Percentiles rank a stretch among this genome's conserved stretches.
These are phyloP conservation scores for Belonocnema kinseyi DNA, from an alignment of 1,140 invertebrate species.

Conservation along the genomic window DNA sequence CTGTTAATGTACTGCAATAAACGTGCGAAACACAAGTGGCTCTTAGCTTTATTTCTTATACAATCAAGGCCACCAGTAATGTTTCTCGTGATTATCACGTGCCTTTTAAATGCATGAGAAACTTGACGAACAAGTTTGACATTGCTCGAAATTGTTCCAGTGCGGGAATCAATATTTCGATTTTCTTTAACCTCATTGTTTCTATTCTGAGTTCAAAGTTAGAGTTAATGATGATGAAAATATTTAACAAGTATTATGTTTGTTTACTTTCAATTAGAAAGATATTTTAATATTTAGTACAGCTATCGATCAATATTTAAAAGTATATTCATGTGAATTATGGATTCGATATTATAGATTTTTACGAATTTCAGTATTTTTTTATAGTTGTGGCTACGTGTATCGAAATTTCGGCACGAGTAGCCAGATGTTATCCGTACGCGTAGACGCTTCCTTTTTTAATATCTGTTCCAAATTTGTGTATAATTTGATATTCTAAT, in stretches of 20 bases:
- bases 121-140: conserved; percentile 43
- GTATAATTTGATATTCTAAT: too few relatives aligned
- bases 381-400: too few relatives aligned
- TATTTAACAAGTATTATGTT: background rate
- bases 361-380: too few relatives aligned
- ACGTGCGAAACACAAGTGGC: background rate
- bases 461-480: too few relatives aligned
- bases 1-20: conserved; percentile 10
- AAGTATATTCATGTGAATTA: too few relatives aligned
- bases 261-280: too few relatives aligned
- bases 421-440: too few relatives aligned
- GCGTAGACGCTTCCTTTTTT: too few relatives aligned
- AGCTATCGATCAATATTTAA: too few relatives aligned
- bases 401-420: too few relatives aligned
- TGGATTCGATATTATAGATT: too few relatives aligned
- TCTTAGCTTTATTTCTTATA: background rate
- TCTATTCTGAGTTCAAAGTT: conserved; percentile 11
- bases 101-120: conserved; percentile 42
- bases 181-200: background rate
- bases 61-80: background rate
- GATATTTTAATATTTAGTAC: too few relatives aligned
- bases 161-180: conserved; percentile 24
- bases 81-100: conserved; percentile 34
- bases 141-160: conserved; percentile 34
- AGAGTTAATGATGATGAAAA: background rate